These are phyloP conservation scores for Chloroclystis v-ata DNA, from an alignment of 2,888 invertebrate genomes.

Conservation along the genomic window DNA sequence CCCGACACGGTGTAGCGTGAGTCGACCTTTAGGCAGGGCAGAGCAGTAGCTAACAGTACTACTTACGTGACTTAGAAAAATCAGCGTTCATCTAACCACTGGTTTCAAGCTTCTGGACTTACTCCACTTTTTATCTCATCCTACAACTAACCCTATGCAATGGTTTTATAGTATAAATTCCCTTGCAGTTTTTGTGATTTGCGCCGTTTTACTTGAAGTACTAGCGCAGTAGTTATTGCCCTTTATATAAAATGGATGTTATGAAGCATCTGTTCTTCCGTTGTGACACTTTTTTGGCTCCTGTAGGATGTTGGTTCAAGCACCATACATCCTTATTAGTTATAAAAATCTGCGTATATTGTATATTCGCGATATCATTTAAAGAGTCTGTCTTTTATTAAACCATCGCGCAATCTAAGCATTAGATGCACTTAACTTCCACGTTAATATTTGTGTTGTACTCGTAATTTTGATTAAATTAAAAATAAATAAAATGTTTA, in stretches of 20 bases:
- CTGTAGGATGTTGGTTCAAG: conserved; percentile 25
- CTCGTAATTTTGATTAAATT: too few species aligned
- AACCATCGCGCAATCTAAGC: too few species aligned
- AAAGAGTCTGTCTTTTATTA: too few species aligned
- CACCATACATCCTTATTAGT: conserved; percentile 24
- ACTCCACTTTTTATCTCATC: conserved; percentile 19
- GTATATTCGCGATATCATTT: too few species aligned
- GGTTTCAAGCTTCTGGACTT: conserved; percentile 25
- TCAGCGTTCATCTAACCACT: conserved; percentile 42
- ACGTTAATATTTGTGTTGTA: too few species aligned
- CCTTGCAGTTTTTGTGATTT: neutral
- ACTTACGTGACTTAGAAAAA: conserved; percentile 59
- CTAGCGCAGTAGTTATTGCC: conserved; percentile 15
- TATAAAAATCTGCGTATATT: conserved; percentile 7
- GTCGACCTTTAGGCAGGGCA: too few species aligned
- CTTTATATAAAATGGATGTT: conserved; percentile 6
- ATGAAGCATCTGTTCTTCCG: conserved; percentile 51
- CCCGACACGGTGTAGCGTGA: too few species aligned
- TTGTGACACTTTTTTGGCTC: conserved; percentile 27
- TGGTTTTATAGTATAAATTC: conserved; percentile 9
- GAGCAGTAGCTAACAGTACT: conserved; percentile 44
- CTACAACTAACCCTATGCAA: too few species aligned
- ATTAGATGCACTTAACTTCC: too few species aligned
- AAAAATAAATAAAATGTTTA: too few species aligned
- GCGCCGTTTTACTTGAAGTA: conserved; percentile 17